These are phyloP conservation scores for Chaetodon auriga DNA, from an alignment of 2,113 vertebrate species.

Conservation along the genomic window DNA sequence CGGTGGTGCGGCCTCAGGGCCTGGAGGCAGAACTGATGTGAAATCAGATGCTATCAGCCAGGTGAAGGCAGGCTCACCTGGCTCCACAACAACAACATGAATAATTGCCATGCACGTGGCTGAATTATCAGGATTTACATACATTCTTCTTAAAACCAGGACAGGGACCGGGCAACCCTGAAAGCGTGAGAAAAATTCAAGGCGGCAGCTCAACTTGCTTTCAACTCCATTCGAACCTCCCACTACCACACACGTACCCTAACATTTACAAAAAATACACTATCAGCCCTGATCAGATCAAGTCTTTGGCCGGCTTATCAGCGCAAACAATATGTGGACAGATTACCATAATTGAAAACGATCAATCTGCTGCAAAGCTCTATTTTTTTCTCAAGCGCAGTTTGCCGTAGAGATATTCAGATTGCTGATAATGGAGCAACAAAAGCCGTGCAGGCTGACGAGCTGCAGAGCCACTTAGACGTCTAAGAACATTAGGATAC, in stretches of 20 bases:
- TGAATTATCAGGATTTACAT: conserved; percentile 71
- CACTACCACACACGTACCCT: not conserved
- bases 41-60: conserved; percentile 80
- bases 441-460: not conserved
- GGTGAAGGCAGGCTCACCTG: conserved; percentile 80
- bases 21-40: conserved; percentile 74
- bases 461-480: not conserved
- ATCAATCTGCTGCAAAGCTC: conserved; percentile 32
- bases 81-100: conserved; percentile 69
- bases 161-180: not conserved
- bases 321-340: conserved; percentile 20
- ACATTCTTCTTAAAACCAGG: conserved; percentile 55
- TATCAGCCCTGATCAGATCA: conserved; percentile 51
- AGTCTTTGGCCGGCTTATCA: conserved; percentile 36
- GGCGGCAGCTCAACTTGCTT: conserved; percentile 32
- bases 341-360: conserved; percentile 58
- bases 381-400: conserved; percentile 31
- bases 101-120: conserved; percentile 56
- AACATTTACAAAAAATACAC: conserved; percentile 12
- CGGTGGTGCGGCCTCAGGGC: conserved; percentile 59
- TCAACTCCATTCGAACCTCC: not conserved
- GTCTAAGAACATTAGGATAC: not conserved
- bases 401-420: conserved; percentile 37
- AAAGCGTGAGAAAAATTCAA: conserved; percentile 28
- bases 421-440: conserved; percentile 26